Conservation (phyloP, 2,797 vertebrate genomes). For the Ficedula albicollis region DNA sequence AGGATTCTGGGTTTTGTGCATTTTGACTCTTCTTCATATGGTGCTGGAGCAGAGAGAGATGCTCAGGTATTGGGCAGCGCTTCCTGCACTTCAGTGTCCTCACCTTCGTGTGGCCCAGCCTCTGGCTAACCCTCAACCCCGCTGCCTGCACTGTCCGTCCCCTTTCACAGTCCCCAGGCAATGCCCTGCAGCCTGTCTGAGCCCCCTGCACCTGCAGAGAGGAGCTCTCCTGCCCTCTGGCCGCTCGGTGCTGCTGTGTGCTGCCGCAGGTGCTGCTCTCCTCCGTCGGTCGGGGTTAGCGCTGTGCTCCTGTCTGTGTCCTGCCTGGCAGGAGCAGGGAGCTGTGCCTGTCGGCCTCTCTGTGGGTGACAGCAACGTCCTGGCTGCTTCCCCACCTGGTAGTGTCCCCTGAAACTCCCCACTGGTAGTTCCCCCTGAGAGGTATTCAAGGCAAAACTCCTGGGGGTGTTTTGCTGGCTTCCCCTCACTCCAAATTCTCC, state of each 20-base stretch:
- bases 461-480: background rate
- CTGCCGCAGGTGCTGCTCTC: background rate
- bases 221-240: background rate
- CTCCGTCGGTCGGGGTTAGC: background rate
- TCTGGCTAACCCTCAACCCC: background rate
- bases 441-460: background rate
- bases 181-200: background rate
- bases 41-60: background rate
- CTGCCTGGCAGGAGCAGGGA: background rate
- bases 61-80: background rate
- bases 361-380: background rate
- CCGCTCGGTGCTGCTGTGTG: background rate
- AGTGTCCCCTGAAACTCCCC: background rate
- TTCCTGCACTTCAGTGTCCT: fast-evolving
- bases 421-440: background rate
- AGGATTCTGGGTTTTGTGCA: background rate
- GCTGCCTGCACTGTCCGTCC: background rate
- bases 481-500: background rate
- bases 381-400: background rate
- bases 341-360: background rate
- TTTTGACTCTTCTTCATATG: background rate
- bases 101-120: background rate
- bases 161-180: background rate
- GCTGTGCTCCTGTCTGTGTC: background rate
- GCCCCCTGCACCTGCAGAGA: background rate